phyloP scores from a whole-genome alignment of 2,888 invertebrate genomes.

The Synergus itoensis region DNA sequence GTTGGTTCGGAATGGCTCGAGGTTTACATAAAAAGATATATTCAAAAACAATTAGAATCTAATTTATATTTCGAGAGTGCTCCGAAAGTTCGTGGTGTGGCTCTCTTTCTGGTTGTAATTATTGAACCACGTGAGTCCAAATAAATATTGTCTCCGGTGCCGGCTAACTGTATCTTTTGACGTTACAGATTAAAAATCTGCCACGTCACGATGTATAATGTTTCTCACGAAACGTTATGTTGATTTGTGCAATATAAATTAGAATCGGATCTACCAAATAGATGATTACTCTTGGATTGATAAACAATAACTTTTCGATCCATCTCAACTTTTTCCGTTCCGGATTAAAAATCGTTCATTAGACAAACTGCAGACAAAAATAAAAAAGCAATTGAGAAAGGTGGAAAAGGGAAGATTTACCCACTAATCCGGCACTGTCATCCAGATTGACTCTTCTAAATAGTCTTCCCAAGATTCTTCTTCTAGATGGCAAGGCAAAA shows the following conservation, averaged over 20 bases:
- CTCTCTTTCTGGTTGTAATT: too few species aligned
- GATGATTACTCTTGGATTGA: constrained; percentile 43
- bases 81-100: too few species aligned
- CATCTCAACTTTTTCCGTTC: background rate
- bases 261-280: constrained; percentile 51
- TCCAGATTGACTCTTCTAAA: constrained; percentile 28
- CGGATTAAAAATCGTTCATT: constrained; percentile 5
- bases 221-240: too few species aligned
- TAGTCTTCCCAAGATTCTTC: background rate
- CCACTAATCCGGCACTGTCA: constrained; percentile 13
- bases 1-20: too few species aligned
- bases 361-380: background rate
- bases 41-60: too few species aligned
- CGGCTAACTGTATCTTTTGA: too few species aligned
- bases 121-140: too few species aligned
- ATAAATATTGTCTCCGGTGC: too few species aligned
- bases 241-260: background rate
- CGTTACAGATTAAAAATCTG: too few species aligned
- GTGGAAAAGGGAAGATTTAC: background rate
- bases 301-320: background rate
- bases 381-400: background rate
- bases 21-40: too few species aligned
- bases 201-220: too few species aligned
- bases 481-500: constrained; percentile 12
- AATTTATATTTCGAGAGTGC: too few species aligned